Evolutionary conservation across 2,113 vertebrate species (phyloP).

Genomic region (Oryzias curvinotus): DNA sequence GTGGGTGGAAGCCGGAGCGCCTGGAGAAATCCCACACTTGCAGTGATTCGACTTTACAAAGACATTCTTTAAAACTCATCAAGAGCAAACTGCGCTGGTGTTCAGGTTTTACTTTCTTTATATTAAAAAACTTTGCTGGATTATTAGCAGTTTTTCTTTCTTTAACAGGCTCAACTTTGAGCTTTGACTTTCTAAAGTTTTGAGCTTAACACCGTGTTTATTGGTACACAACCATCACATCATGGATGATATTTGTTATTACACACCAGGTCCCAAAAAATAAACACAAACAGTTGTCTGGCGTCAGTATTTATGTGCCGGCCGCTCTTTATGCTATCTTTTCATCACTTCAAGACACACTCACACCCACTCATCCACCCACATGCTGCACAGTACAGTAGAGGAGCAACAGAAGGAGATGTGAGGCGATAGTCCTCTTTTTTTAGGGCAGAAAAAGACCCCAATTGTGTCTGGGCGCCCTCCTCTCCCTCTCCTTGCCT

Average conservation of each 20-base stretch:
- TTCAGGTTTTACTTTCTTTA: background rate
- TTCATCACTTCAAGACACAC: slow-evolving; percentile 43
- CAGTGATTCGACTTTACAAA: too few relatives aligned
- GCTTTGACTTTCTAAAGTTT: background rate
- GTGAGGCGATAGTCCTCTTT: slow-evolving; percentile 85
- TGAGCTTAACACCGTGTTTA: background rate
- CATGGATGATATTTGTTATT: background rate
- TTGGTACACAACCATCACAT: background rate
- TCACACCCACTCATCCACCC: slow-evolving; percentile 64
- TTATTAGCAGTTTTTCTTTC: background rate
- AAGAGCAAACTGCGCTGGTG: background rate
- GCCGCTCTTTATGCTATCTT: slow-evolving; percentile 42
- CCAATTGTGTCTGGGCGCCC: slow-evolving; percentile 83
- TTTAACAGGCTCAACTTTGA: background rate
- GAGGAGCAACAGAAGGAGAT: slow-evolving; percentile 78
- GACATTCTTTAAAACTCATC: background rate
- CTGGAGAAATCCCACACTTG: too few relatives aligned
- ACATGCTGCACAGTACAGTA: slow-evolving; percentile 76
- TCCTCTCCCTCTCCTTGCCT: slow-evolving; percentile 82
- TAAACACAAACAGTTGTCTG: slow-evolving; percentile 20
- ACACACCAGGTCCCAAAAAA: background rate
- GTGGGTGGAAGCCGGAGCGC: too few relatives aligned
- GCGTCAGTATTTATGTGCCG: slow-evolving; percentile 41
- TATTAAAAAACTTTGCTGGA: background rate
- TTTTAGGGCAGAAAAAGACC: slow-evolving; percentile 87